These are phyloP conservation scores for Proterorhinus semilunaris DNA, from an alignment of 2,113 vertebrate genomes.

Conservation along the genomic window DNA sequence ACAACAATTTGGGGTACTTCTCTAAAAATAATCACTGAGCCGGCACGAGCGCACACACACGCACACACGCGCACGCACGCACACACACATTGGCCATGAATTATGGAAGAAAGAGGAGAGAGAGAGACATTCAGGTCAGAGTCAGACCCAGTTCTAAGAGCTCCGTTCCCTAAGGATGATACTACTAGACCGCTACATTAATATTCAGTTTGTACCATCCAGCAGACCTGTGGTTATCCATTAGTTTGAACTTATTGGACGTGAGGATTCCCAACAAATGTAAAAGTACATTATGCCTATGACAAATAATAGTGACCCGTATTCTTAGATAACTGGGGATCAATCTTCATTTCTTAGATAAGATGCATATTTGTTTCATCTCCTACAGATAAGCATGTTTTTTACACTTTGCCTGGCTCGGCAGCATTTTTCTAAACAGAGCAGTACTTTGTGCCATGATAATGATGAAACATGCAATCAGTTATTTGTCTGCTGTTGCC, in stretches of 20 bases:
- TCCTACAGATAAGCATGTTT: background rate
- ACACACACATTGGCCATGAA: constrained; percentile 67
- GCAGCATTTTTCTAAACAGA: background rate
- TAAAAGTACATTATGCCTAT: constrained; percentile 2
- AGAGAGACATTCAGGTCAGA: constrained; percentile 71
- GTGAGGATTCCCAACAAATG: constrained; percentile 9
- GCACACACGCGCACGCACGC: too few relatives aligned
- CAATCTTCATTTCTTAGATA: too few relatives aligned
- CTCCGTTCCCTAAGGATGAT: constrained; percentile 59
- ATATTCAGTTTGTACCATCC: constrained; percentile 63
- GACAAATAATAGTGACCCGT: constrained; percentile 6
- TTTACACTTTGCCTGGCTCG: constrained; percentile 6
- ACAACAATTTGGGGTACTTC: constrained; percentile 33
- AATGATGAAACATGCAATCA: background rate
- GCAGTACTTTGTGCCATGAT: background rate
- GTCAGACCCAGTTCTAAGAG: constrained; percentile 71
- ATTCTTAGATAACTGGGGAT: constrained; percentile 15
- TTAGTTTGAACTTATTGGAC: constrained; percentile 31
- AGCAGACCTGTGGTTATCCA: constrained; percentile 41
- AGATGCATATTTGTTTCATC: constrained; percentile 3
- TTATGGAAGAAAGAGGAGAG: constrained; percentile 61
- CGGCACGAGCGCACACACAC: constrained; percentile 43
- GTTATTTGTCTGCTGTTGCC: background rate
- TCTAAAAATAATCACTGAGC: constrained; percentile 70
- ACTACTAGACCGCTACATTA: constrained; percentile 63